Evolutionary conservation across 2,113 vertebrate species (phyloP).

Genomic region (Calypte anna): DNA sequence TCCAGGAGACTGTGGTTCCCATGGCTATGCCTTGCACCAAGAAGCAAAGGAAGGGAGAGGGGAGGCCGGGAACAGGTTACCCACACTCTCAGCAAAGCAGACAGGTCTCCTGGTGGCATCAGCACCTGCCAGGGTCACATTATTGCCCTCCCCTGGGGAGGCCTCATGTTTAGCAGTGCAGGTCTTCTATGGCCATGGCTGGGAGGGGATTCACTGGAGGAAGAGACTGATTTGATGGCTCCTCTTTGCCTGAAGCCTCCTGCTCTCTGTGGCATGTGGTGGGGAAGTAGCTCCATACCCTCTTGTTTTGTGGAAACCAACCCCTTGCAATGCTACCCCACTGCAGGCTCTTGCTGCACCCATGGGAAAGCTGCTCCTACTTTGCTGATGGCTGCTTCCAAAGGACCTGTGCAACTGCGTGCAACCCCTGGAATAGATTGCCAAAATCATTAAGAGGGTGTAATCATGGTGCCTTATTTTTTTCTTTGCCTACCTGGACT

Average conservation of each 20-base stretch:
- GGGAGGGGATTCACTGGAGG: neutral
- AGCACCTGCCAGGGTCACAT: neutral
- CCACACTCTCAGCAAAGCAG: neutral
- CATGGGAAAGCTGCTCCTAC: rapidly evolving
- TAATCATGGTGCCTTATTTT: neutral
- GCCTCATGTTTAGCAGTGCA: neutral
- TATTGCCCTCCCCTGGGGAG: neutral
- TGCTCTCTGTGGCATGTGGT: rapidly evolving
- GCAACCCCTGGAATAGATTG: neutral
- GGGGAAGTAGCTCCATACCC: neutral
- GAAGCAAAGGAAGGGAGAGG: neutral
- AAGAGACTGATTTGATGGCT: neutral
- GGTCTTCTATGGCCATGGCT: neutral
- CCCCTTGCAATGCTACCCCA: rapidly evolving
- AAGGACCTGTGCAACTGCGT: neutral
- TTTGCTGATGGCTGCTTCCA: neutral
- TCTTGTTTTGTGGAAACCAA: too few relatives aligned
- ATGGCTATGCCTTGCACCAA: neutral
- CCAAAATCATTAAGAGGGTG: neutral
- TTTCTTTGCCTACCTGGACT: neutral
- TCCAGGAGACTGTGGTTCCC: neutral
- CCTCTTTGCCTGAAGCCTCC: rapidly evolving
- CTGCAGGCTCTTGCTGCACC: neutral
- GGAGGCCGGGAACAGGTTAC: neutral
- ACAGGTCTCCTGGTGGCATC: neutral